Percentiles rank a stretch among this genome's conserved stretches.
Evolutionary conservation across 92 coral and sea anemone genomes (phyloP).

Genomic region (Bergia sp.): DNA sequence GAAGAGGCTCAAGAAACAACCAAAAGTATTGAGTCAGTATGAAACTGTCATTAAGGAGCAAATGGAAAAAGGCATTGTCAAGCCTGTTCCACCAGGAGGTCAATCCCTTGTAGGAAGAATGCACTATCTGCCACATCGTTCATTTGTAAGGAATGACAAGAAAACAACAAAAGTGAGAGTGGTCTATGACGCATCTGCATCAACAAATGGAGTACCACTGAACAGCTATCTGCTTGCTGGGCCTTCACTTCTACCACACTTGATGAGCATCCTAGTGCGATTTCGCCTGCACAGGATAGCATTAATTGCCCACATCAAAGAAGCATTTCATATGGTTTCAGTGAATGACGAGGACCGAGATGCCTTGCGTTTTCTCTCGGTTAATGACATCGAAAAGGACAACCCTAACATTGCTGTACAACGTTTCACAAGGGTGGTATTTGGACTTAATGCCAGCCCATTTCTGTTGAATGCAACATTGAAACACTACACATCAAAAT

Average conservation of each 20-base stretch:
- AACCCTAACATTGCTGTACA: conserved; percentile 19
- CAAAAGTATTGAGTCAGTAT: no score
- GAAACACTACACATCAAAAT: no score
- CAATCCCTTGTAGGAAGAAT: no score
- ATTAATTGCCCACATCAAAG: conserved; percentile 8
- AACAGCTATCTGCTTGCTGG: background rate
- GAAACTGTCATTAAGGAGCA: no score
- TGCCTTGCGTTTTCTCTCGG: conserved; percentile 3
- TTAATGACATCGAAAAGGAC: conserved; percentile 24
- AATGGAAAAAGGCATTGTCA: no score
- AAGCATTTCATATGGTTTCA: background rate
- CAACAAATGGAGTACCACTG: background rate
- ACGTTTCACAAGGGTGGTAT: no score
- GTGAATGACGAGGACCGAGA: no score
- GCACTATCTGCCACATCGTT: no score
- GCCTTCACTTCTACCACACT: conserved; percentile 28
- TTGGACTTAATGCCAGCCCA: conserved; percentile 24
- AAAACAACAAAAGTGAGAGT: background rate
- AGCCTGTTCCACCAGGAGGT: no score
- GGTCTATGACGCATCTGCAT: conserved; percentile 35
- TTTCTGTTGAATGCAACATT: background rate
- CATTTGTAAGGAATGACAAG: no score
- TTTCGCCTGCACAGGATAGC: conserved; percentile 43
- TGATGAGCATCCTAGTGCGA: conserved; percentile 31
- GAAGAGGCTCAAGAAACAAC: background rate